Evolutionary conservation across 2,797 vertebrate genomes (phyloP).

Genomic region (Chelonia mydas): DNA sequence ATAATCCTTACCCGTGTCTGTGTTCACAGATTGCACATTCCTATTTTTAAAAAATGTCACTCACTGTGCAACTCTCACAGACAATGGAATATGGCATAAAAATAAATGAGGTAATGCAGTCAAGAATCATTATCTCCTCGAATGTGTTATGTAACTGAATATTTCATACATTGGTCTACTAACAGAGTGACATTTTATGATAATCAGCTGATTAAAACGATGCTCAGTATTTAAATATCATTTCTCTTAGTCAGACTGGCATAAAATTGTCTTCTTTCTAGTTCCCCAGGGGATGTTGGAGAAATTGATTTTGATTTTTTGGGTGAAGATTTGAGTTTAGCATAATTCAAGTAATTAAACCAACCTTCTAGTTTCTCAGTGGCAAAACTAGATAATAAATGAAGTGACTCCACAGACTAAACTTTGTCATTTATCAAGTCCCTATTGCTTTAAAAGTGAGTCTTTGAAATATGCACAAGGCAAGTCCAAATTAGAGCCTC

Average conservation of each 20-base stretch:
- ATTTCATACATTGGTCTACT: slow-evolving; percentile 21
- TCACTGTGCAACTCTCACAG: background rate
- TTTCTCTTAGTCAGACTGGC: slow-evolving; percentile 39
- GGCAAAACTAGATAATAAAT: background rate
- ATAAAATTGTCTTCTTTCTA: slow-evolving; percentile 14
- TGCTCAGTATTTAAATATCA: slow-evolving; percentile 2
- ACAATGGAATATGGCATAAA: background rate
- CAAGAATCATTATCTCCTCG: background rate
- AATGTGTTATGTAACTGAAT: background rate
- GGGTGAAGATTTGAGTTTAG: slow-evolving; percentile 28
- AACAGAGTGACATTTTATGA: slow-evolving; percentile 38
- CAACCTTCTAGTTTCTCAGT: slow-evolving; percentile 13
- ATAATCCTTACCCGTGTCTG: background rate
- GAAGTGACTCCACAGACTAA: background rate
- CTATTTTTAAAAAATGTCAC: background rate
- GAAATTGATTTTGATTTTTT: slow-evolving; percentile 44
- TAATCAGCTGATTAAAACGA: slow-evolving; percentile 24
- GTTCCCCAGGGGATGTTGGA: background rate
- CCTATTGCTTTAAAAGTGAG: background rate
- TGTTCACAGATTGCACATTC: background rate
- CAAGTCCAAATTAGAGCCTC: slow-evolving; percentile 42
- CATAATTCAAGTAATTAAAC: slow-evolving; percentile 44
- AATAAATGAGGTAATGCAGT: background rate
- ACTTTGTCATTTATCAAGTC: background rate
- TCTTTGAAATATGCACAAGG: slow-evolving; percentile 2